Evolutionary conservation across 2,888 invertebrate genomes (phyloP).

Genomic region (Aspidiotus rigidus): DNA sequence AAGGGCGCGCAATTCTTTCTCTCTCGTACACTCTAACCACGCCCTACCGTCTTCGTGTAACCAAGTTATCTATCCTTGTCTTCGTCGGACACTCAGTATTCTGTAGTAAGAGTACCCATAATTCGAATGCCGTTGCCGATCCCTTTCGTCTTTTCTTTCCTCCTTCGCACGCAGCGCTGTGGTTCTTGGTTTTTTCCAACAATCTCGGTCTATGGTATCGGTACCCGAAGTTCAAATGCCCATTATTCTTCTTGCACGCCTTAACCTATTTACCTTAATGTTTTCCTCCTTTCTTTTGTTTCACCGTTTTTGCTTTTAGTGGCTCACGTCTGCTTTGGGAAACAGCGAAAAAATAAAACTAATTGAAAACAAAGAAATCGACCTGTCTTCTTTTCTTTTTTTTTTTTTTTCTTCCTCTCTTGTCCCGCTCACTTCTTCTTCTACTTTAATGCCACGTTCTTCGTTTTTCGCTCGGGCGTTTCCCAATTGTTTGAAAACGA

Average conservation of each 20-base stretch:
- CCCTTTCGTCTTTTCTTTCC: no score
- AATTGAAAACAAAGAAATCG: slow-evolving; percentile 12
- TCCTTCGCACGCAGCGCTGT: background rate
- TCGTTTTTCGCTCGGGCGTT: background rate
- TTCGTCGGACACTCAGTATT: background rate
- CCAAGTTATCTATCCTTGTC: background rate
- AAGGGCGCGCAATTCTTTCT: background rate
- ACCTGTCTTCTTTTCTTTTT: slow-evolving; percentile 6
- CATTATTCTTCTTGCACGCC: slow-evolving; percentile 22
- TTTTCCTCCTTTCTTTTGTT: slow-evolving; percentile 14
- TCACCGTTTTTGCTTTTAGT: slow-evolving; percentile 11
- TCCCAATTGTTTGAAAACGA: slow-evolving; percentile 2
- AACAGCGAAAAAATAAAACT: slow-evolving; percentile 17
- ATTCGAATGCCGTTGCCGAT: no score
- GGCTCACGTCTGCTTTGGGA: slow-evolving; percentile 7
- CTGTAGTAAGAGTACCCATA: no score
- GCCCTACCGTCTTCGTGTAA: background rate
- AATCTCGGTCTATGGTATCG: background rate
- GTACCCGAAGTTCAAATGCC: background rate
- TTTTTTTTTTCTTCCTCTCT: background rate
- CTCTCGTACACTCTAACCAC: background rate
- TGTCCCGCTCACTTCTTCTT: background rate
- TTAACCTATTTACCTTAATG: slow-evolving; percentile 24
- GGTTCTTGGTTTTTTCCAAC: background rate
- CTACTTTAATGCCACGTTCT: background rate